Evolutionary conservation across 1,140 invertebrate species (phyloP).

Genomic region (Euwallacea similis): DNA sequence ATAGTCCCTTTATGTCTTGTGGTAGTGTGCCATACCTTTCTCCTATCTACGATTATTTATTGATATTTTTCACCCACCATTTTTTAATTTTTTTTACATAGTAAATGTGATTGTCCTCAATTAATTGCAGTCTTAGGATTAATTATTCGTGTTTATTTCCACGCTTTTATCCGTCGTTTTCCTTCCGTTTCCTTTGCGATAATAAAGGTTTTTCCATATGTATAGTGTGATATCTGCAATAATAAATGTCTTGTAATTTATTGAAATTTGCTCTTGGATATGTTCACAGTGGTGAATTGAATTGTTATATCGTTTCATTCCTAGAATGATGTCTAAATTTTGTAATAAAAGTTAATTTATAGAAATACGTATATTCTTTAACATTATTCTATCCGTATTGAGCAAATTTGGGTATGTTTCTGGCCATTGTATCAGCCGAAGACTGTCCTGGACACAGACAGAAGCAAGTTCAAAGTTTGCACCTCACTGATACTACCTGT

Average conservation of each 20-base stretch:
- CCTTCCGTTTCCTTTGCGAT: not conserved
- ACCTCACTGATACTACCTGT: no score
- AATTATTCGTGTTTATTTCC: no score
- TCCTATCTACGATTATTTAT: not conserved
- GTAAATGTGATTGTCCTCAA: no score
- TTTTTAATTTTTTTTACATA: not conserved
- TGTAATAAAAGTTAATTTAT: slow-evolving; percentile 34
- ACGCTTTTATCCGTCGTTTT: no score
- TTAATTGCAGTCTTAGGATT: not conserved
- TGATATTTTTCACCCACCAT: not conserved
- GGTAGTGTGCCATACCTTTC: slow-evolving; percentile 1
- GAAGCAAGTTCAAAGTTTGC: no score
- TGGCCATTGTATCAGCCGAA: no score
- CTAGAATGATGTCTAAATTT: slow-evolving; percentile 36
- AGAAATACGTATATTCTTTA: slow-evolving; percentile 8
- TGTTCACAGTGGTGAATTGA: slow-evolving; percentile 19
- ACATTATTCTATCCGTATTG: no score
- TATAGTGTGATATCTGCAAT: slow-evolving; percentile 22
- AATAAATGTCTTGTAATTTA: slow-evolving; percentile 12
- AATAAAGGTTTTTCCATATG: not conserved
- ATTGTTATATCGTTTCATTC: slow-evolving; percentile 27
- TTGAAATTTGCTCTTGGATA: slow-evolving; percentile 23
- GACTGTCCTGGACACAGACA: no score
- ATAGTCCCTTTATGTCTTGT: no score
- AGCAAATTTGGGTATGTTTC: no score